These are phyloP conservation scores for Xanthorhoe spadicearia DNA, from an alignment of 2,888 invertebrate species.

Conservation along the genomic window DNA sequence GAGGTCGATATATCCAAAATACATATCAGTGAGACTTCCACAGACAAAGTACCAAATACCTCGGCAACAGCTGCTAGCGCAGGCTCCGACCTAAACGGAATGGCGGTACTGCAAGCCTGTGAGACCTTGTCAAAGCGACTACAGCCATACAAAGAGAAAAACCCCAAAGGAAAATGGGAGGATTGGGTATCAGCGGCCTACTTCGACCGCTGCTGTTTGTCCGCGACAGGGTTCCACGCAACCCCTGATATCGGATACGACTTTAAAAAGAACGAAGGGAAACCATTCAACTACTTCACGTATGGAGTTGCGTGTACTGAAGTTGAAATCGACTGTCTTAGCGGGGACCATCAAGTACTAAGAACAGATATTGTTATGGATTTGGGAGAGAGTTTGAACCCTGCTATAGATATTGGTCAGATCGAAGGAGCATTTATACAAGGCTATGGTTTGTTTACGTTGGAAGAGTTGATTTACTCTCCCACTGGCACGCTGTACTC, in stretches of 20 bases:
- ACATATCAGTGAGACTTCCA: conserved; percentile 92
- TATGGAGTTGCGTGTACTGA: conserved; percentile 94
- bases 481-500: conserved; percentile 92
- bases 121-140: conserved; percentile 89
- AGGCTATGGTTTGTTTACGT: conserved; percentile 95
- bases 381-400: conserved; percentile 96
- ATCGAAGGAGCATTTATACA: conserved; percentile 98
- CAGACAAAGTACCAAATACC: conserved; percentile 96
- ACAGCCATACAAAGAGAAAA: conserved; percentile 88
- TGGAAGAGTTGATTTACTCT: conserved; percentile 95
- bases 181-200: conserved; percentile 92
- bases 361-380: conserved; percentile 98
- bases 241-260: conserved; percentile 90
- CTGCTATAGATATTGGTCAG: conserved; percentile 98
- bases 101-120: conserved; percentile 95
- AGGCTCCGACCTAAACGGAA: conserved; percentile 95
- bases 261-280: conserved; percentile 88
- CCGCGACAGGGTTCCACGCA: conserved; percentile 93
- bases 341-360: conserved; percentile 95
- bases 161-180: conserved; percentile 93
- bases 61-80: conserved; percentile 95
- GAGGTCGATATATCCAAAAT: conserved; percentile 89
- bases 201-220: conserved; percentile 90
- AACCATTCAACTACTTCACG: conserved; percentile 92
- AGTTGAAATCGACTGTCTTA: conserved; percentile 97